Evolutionary conservation across 2,113 vertebrate species (phyloP).

Genomic region (Rostratula benghalensis): DNA sequence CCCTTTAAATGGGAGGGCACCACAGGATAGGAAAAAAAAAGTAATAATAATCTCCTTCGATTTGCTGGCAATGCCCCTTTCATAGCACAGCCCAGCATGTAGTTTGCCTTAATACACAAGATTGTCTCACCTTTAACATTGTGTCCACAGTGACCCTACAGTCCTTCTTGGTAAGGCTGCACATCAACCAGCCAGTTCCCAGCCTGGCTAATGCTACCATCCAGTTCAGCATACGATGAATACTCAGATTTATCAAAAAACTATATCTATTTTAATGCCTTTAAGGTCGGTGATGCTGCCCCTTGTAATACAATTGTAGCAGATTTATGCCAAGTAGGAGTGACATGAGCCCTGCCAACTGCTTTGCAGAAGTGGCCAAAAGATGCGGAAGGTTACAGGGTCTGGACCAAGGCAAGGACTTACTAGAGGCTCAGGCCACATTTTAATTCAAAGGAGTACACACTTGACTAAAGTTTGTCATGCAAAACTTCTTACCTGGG

Average conservation of each 20-base stretch:
- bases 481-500: neutral
- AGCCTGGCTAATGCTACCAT: neutral
- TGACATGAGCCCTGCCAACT: fast-evolving
- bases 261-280: neutral
- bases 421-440: neutral
- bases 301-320: neutral
- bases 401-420: neutral
- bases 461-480: neutral
- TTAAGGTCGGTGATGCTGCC: neutral
- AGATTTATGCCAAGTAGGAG: neutral
- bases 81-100: neutral
- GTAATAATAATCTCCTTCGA: neutral
- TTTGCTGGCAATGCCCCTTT: neutral
- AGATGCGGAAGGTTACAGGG: fast-evolving
- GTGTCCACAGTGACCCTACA: fast-evolving
- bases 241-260: neutral
- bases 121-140: neutral
- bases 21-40: neutral
- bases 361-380: neutral
- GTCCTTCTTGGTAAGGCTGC: neutral
- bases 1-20: neutral
- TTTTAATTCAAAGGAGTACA: neutral
- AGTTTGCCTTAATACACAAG: neutral
- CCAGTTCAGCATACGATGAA: neutral
- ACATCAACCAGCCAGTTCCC: neutral